Conservation (phyloP, 2,113 vertebrate species). For the Spheniscus mendiculus region DNA sequence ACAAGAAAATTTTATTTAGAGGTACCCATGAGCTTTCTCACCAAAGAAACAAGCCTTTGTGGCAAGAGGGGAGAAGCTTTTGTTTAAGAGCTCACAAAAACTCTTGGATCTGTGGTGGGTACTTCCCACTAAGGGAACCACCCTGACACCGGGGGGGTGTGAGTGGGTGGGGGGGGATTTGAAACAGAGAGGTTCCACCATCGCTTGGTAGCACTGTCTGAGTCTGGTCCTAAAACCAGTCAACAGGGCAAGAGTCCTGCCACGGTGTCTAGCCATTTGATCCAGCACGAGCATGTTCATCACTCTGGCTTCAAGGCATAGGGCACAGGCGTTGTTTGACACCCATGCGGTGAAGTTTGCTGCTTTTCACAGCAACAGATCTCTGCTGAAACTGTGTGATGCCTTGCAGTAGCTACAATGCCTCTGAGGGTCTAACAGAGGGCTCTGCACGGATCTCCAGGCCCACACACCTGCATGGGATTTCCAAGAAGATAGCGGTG, state of each 20-base stretch:
- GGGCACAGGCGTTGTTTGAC: fast-evolving
- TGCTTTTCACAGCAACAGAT: background rate
- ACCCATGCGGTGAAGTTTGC: background rate
- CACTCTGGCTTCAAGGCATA: background rate
- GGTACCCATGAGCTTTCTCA: background rate
- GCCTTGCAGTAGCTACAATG: background rate
- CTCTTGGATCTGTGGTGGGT: background rate
- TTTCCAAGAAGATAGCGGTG: background rate
- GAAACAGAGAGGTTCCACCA: background rate
- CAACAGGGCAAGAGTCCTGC: background rate
- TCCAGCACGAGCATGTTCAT: background rate
- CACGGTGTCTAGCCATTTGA: background rate
- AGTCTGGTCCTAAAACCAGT: background rate
- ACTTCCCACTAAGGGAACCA: background rate
- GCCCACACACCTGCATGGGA: background rate
- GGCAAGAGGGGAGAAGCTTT: background rate
- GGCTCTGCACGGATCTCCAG: background rate
- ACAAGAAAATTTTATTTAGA: background rate
- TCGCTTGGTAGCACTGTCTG: background rate
- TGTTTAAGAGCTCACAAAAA: background rate
- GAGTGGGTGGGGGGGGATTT: too few relatives aligned
- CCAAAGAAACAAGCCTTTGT: background rate
- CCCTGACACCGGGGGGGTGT: background rate
- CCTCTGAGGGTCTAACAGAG: background rate
- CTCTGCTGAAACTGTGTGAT: background rate